Evolutionary conservation across 2,888 invertebrate species (phyloP).

Genomic region (Prenolepis imparis): DNA sequence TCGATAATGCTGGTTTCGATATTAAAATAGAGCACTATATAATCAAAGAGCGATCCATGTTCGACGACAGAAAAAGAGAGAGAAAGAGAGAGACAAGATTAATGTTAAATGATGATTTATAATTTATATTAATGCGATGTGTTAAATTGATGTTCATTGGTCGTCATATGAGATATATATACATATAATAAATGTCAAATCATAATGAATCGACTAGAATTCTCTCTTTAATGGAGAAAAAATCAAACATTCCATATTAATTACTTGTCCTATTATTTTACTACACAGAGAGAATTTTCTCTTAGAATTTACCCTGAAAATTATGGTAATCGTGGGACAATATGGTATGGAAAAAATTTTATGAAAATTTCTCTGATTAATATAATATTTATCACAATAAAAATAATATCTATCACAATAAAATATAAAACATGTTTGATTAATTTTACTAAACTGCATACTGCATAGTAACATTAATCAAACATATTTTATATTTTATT

Average conservation of each 20-base stretch:
- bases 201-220: neutral
- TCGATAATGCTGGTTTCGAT: slow-evolving; percentile 16
- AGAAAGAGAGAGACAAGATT: neutral
- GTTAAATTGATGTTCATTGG: slow-evolving; percentile 26
- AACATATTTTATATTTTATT: no score
- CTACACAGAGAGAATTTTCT: neutral
- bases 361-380: no score
- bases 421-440: no score
- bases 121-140: neutral
- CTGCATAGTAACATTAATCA: no score
- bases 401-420: no score
- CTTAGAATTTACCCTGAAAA: no score
- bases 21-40: slow-evolving; percentile 56
- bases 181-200: slow-evolving; percentile 18
- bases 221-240: neutral
- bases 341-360: no score
- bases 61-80: slow-evolving; percentile 40
- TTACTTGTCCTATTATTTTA: neutral
- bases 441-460: no score
- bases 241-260: neutral
- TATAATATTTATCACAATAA: no score
- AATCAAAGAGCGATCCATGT: slow-evolving; percentile 63
- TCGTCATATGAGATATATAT: neutral
- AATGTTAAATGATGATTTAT: neutral
- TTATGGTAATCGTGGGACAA: no score